phyloP scores from a whole-genome alignment of 2,888 invertebrate species.

The Bruchidius siliquastri region DNA sequence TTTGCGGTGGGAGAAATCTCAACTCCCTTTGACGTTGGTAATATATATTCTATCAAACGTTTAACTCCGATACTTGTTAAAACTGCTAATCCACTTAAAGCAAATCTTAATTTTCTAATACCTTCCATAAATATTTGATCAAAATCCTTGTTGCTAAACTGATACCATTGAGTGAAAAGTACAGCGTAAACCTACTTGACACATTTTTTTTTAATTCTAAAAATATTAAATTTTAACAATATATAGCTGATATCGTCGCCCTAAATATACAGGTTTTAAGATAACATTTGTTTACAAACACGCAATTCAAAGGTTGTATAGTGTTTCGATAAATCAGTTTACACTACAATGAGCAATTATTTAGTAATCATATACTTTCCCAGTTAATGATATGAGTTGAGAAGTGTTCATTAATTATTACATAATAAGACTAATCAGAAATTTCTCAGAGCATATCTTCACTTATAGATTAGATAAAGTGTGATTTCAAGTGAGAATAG shows the following conservation, averaged over 20 bases:
- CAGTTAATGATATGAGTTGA: background rate
- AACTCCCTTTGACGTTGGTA: no score
- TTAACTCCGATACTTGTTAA: no score
- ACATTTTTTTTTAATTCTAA: no score
- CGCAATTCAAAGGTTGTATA: background rate
- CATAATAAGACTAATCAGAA: background rate
- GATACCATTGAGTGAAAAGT: no score
- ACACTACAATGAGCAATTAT: background rate
- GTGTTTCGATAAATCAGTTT: background rate
- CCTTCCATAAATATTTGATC: no score
- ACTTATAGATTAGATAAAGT: background rate
- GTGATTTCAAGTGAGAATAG: background rate
- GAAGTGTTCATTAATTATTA: background rate
- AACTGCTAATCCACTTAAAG: no score
- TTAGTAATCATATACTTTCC: background rate
- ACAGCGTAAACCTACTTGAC: no score
- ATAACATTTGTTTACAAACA: background rate
- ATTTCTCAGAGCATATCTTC: background rate
- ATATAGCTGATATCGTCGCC: background rate
- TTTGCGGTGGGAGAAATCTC: no score
- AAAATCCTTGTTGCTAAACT: no score
- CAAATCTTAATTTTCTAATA: no score
- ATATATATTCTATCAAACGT: no score
- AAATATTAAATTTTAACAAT: background rate
- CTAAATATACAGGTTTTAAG: background rate